Evolutionary conservation across 2,797 vertebrate genomes (phyloP).

Genomic region (Microctenopoma steveboyesi): DNA sequence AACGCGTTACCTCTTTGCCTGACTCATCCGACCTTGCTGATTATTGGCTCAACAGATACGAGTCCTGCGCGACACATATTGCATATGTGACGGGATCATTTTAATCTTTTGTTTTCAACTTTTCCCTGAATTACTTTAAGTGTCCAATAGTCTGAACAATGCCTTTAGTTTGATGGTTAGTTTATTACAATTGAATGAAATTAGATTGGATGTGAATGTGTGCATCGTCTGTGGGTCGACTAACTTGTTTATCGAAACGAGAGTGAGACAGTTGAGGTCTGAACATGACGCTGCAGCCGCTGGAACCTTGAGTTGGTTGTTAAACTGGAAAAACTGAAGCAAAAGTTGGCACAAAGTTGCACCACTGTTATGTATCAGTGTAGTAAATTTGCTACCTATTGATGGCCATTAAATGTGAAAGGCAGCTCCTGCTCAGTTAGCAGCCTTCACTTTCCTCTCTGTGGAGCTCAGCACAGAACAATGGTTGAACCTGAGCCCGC

Average conservation of each 20-base stretch:
- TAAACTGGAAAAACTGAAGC: background rate
- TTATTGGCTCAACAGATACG: constrained; percentile 33
- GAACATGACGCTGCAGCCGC: constrained; percentile 34
- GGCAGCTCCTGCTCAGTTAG: background rate
- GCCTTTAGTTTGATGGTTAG: constrained; percentile 18
- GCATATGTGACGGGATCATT: constrained; percentile 3
- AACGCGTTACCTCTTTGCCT: constrained; percentile 11
- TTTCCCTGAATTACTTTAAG: background rate
- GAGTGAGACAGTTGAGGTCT: constrained; percentile 31
- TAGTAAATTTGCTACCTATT: background rate
- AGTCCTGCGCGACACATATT: constrained; percentile 12
- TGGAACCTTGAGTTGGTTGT: constrained; percentile 7
- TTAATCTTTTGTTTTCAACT: constrained; percentile 17
- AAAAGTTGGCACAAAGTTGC: constrained; percentile 5
- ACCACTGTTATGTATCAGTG: background rate
- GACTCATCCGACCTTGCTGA: constrained; percentile 27
- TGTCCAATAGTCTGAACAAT: background rate
- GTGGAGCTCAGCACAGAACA: constrained; percentile 32
- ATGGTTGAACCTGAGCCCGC: constrained; percentile 44
- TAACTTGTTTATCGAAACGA: constrained; percentile 60
- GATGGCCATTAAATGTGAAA: background rate
- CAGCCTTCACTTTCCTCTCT: background rate
- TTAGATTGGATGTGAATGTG: constrained; percentile 34
- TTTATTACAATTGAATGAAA: constrained; percentile 43
- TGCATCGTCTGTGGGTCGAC: constrained; percentile 39